Evolutionary conservation across 2,113 vertebrate species (phyloP).

Genomic region (Alouatta palliata): DNA sequence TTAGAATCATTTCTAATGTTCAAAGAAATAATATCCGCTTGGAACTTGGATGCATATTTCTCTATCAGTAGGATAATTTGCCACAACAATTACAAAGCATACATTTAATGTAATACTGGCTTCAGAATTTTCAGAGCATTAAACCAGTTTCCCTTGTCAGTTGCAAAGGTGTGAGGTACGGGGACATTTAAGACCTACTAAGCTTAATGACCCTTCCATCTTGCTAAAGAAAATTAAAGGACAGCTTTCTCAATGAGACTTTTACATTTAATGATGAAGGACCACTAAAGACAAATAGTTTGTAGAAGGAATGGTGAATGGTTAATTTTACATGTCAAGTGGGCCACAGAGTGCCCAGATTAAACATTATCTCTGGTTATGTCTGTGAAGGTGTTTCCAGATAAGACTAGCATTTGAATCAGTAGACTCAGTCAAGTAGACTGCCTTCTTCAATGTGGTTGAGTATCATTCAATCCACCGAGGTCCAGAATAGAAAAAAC

Average conservation of each 20-base stretch:
- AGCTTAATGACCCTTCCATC: slow-evolving; percentile 55
- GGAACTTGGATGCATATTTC: slow-evolving; percentile 41
- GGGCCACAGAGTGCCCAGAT: neutral
- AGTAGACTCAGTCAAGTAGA: neutral
- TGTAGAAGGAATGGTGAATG: neutral
- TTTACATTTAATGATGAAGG: slow-evolving; percentile 60
- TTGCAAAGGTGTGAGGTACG: slow-evolving; percentile 47
- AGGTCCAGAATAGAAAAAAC: neutral
- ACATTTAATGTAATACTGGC: neutral
- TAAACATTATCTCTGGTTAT: neutral
- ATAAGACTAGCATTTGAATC: neutral
- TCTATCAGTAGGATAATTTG: slow-evolving; percentile 67
- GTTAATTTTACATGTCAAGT: neutral
- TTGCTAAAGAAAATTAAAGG: slow-evolving; percentile 65
- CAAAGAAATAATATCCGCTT: slow-evolving; percentile 70
- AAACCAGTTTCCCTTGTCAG: slow-evolving; percentile 40
- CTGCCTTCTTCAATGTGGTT: neutral
- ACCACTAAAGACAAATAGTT: slow-evolving; percentile 46
- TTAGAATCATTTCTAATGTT: slow-evolving; percentile 73
- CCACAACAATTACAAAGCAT: slow-evolving; percentile 61
- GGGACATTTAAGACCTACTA: slow-evolving; percentile 62
- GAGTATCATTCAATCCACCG: neutral
- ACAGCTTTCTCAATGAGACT: slow-evolving; percentile 38
- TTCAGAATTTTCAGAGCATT: slow-evolving; percentile 44
- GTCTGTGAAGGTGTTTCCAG: neutral